Evolutionary conservation across 2,888 invertebrate genomes (phyloP).

Genomic region (Patella depressa): DNA sequence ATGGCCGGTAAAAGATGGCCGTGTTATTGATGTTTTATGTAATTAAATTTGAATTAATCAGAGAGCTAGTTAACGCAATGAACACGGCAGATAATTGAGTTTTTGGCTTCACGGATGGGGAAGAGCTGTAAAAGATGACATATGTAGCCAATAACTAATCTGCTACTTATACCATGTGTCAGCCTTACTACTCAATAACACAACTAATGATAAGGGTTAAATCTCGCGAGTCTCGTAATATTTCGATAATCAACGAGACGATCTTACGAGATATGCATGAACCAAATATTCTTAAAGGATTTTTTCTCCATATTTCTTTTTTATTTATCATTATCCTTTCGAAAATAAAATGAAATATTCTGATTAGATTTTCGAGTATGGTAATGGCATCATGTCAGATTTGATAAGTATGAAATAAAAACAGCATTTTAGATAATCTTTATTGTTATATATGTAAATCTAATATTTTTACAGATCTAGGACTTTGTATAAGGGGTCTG

Average conservation of each 20-base stretch:
- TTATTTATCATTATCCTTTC: too few species aligned
- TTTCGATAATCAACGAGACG: constrained; percentile 20
- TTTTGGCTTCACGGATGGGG: constrained; percentile 41
- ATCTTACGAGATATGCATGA: constrained; percentile 10
- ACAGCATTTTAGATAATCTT: too few species aligned
- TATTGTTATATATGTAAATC: too few species aligned
- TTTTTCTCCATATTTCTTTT: too few species aligned
- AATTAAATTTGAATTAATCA: constrained; percentile 66
- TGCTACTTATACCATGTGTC: constrained; percentile 36
- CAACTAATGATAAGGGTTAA: constrained; percentile 19
- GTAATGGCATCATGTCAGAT: too few species aligned
- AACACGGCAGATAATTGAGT: constrained; percentile 46
- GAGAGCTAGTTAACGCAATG: constrained; percentile 46
- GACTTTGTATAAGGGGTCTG: too few species aligned
- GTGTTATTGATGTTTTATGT: constrained; percentile 40
- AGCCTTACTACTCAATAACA: constrained; percentile 39
- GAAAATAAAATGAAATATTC: too few species aligned
- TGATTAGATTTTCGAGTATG: too few species aligned
- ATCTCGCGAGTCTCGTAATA: constrained; percentile 22
- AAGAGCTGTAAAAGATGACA: constrained; percentile 39
- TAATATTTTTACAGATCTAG: too few species aligned
- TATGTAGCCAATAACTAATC: constrained; percentile 42
- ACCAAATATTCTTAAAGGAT: not conserved
- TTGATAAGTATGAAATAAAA: too few species aligned
- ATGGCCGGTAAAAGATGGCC: constrained; percentile 9